Evolutionary conservation across 2,797 vertebrate genomes (phyloP).

Genomic region (Psittacula derbiana): DNA sequence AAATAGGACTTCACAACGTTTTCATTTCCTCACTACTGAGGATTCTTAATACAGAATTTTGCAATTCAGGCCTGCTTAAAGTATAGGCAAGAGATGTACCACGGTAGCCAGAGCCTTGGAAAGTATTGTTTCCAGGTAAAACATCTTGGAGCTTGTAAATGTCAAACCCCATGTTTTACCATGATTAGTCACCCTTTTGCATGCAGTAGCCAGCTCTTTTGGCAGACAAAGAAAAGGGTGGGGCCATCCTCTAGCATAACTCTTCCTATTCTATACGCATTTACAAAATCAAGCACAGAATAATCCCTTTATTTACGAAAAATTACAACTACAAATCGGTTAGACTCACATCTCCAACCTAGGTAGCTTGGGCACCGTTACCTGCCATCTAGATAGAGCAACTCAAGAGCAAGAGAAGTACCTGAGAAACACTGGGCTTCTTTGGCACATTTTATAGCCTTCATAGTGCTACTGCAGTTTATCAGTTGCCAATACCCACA

Average conservation of each 20-base stretch:
- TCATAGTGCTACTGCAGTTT: background rate
- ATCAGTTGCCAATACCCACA: background rate
- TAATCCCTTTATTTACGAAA: background rate
- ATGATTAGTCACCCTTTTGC: background rate
- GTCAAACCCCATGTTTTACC: background rate
- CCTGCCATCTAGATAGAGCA: background rate
- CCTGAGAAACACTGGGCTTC: background rate
- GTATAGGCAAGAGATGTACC: background rate
- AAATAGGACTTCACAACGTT: background rate
- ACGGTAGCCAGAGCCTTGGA: background rate
- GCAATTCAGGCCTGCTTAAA: background rate
- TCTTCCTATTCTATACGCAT: background rate
- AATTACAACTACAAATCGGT: background rate
- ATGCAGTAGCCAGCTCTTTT: background rate
- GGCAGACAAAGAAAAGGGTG: background rate
- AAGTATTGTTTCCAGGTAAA: background rate
- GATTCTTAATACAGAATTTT: background rate
- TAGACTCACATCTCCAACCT: background rate
- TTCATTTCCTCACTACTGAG: background rate
- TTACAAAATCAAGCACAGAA: background rate
- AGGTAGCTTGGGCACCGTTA: background rate
- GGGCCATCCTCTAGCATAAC: background rate
- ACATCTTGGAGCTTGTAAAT: constrained; percentile 6
- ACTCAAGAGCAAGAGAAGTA: background rate
- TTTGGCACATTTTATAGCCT: background rate